Evolutionary conservation across 2,797 vertebrate genomes (phyloP).

Genomic region (Sebastes jordani): DNA sequence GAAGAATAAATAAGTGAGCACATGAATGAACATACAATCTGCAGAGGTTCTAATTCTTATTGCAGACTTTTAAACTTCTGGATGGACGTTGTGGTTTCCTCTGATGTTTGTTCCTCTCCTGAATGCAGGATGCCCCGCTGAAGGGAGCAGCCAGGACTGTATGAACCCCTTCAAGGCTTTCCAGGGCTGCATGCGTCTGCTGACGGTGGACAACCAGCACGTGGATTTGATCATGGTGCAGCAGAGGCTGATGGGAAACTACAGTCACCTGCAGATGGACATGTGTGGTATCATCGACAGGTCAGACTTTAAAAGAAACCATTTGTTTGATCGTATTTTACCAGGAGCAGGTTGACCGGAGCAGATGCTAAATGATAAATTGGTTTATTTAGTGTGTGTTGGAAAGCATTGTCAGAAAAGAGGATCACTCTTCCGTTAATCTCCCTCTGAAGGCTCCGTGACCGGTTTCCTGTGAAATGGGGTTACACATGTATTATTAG

Average conservation of each 20-base stretch:
- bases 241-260: conserved; percentile 87
- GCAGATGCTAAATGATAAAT: background rate
- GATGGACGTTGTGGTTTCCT: background rate
- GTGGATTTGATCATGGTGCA: conserved; percentile 90
- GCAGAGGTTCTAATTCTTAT: background rate
- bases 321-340: background rate
- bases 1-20: background rate
- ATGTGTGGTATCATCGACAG: conserved; percentile 93
- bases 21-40: background rate
- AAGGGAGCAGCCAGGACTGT: conserved; percentile 76
- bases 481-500: conserved; percentile 31
- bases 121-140: conserved; percentile 85
- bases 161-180: conserved; percentile 83
- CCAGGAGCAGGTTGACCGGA: background rate
- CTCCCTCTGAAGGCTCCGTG: background rate
- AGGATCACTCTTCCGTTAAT: conserved; percentile 16
- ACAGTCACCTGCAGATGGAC: conserved; percentile 91
- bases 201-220: conserved; percentile 77
- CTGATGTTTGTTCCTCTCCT: conserved; percentile 2
- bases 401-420: background rate
- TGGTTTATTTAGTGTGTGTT: background rate
- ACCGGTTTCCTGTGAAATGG: conserved; percentile 18
- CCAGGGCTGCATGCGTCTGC: conserved; percentile 91
- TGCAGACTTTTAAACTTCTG: background rate
- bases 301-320: conserved; percentile 60